Evolutionary conservation across 1,140 invertebrate genomes (phyloP).

Genomic region (Drosophila erecta): DNA sequence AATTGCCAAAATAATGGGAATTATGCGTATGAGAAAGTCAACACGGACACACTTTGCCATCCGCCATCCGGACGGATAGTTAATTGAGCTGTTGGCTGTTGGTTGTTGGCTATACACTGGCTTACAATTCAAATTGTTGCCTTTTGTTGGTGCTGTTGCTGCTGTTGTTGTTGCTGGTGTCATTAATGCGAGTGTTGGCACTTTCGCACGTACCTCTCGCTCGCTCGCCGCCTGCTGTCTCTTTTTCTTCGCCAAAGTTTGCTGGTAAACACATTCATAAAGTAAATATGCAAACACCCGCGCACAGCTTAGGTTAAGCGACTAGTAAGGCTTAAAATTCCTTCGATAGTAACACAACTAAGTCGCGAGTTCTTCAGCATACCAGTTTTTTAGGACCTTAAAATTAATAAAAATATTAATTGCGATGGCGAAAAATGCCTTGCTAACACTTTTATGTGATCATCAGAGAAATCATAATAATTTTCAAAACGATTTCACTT

Average conservation of each 20-base stretch:
- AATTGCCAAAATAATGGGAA: conserved; percentile 77
- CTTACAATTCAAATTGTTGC: conserved; percentile 76
- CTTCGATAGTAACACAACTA: too few relatives aligned
- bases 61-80: conserved; percentile 58
- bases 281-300: conserved; percentile 73
- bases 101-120: conserved; percentile 59
- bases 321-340: not conserved
- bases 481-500: too few relatives aligned
- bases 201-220: conserved; percentile 65
- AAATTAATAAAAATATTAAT: too few relatives aligned
- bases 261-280: conserved; percentile 82
- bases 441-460: too few relatives aligned
- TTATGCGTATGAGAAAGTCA: conserved; percentile 63
- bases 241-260: conserved; percentile 63
- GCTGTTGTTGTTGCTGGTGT: conserved; percentile 48
- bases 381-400: too few relatives aligned
- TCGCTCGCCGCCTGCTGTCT: not conserved
- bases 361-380: too few relatives aligned
- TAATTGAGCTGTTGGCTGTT: conserved; percentile 79
- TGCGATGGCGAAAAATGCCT: too few relatives aligned
- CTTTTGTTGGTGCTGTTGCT: not conserved
- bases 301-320: not conserved
- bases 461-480: too few relatives aligned
- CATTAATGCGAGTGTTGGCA: conserved; percentile 82
- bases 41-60: conserved; percentile 10